Evolutionary conservation across 1,140 invertebrate species (phyloP).

Genomic region (Anastrepha ludens): DNA sequence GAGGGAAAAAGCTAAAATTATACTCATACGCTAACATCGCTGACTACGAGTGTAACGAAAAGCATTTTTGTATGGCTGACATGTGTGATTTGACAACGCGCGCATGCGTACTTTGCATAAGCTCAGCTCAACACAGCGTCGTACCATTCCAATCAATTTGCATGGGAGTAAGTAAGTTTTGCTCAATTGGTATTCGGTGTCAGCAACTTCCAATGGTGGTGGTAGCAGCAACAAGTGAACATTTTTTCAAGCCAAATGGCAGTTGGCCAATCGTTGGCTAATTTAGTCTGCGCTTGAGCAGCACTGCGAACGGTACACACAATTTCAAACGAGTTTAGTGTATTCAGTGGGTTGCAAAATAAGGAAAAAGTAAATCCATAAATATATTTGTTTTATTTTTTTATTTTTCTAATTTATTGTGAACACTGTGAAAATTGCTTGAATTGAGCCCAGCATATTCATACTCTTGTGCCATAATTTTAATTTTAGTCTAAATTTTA

Average conservation of each 20-base stretch:
- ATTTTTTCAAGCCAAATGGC: slow-evolving; percentile 43
- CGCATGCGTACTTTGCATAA: neutral
- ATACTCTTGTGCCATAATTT: neutral
- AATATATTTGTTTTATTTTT: neutral
- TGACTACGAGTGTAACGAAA: neutral
- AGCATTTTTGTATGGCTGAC: neutral
- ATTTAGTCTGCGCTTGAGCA: slow-evolving; percentile 50
- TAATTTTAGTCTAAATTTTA: neutral
- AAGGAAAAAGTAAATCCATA: slow-evolving; percentile 20
- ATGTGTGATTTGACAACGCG: neutral
- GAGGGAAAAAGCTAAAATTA: slow-evolving; percentile 10
- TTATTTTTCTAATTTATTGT: neutral
- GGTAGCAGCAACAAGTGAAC: slow-evolving; percentile 10
- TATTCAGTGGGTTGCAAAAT: slow-evolving; percentile 8
- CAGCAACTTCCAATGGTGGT: slow-evolving; percentile 44
- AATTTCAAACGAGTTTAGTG: neutral
- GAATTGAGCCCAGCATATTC: too few relatives aligned
- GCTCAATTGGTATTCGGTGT: slow-evolving; percentile 20
- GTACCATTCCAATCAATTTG: slow-evolving; percentile 19
- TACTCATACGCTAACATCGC: neutral
- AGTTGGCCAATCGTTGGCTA: slow-evolving; percentile 45
- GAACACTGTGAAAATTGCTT: neutral
- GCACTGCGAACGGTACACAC: slow-evolving; percentile 45
- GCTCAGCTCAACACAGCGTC: neutral
- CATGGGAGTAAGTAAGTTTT: slow-evolving; percentile 18